Evolutionary conservation across 2,797 vertebrate genomes (phyloP).

Genomic region (Crax fasciolata): DNA sequence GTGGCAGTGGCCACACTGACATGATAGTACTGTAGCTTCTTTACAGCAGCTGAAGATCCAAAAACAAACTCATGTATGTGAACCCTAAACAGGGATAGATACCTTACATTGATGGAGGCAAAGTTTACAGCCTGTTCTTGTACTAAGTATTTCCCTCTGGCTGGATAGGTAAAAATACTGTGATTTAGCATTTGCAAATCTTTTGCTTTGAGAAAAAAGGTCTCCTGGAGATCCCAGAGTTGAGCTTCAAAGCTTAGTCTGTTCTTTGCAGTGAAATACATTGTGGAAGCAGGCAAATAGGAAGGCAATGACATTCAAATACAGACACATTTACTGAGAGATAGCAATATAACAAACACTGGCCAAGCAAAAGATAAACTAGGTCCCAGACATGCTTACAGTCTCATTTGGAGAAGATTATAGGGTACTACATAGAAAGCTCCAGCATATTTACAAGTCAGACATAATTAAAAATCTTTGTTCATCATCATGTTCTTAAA

Average conservation of each 20-base stretch:
- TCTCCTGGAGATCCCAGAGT: neutral
- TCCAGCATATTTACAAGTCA: neutral
- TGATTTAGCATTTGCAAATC: neutral
- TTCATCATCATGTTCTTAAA: neutral
- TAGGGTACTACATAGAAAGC: neutral
- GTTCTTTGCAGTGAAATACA: neutral
- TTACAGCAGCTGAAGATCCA: neutral
- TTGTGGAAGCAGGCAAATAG: neutral
- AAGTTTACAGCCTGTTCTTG: neutral
- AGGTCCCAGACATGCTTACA: neutral
- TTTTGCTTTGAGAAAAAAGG: neutral
- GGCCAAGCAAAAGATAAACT: neutral
- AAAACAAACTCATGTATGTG: neutral
- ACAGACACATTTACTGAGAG: neutral
- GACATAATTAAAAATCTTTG: neutral
- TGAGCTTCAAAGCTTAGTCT: neutral
- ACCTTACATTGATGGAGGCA: neutral
- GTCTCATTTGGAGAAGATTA: neutral
- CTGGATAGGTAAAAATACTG: neutral
- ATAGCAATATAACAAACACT: neutral
- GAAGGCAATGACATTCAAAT: neutral
- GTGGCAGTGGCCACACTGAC: neutral
- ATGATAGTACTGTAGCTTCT: neutral
- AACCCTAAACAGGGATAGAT: neutral
- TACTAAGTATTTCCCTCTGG: neutral